These are phyloP conservation scores for Daubentonia madagascariensis DNA, from an alignment of 2,113 vertebrate species.

Conservation along the genomic window DNA sequence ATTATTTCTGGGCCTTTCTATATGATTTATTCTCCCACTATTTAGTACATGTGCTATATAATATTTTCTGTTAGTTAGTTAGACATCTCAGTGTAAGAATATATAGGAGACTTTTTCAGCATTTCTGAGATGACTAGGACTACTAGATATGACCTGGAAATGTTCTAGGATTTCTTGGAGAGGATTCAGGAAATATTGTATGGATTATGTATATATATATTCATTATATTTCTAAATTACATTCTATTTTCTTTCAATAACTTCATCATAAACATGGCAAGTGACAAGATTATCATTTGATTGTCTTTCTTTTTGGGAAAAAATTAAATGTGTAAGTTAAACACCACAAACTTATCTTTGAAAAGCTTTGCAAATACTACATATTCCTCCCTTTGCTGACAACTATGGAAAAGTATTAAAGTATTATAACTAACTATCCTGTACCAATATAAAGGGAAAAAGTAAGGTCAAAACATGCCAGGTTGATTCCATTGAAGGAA, in stretches of 20 bases:
- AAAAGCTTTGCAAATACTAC: not conserved
- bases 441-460: not conserved
- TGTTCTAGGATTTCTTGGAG: not conserved
- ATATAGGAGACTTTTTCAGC: not conserved
- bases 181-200: not conserved
- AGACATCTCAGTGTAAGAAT: not conserved
- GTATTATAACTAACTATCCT: not conserved
- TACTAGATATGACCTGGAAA: not conserved
- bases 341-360: not conserved
- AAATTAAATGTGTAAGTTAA: not conserved
- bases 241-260: not conserved
- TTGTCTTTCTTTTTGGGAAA: not conserved
- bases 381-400: not conserved
- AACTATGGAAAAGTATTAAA: not conserved
- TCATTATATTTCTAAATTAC: slow-evolving; percentile 11
- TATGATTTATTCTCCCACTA: not conserved
- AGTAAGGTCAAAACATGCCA: not conserved
- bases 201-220: not conserved
- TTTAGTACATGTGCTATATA: not conserved
- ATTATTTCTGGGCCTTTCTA: not conserved
- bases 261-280: not conserved
- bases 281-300: not conserved
- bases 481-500: not conserved
- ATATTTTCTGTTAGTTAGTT: not conserved
- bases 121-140: not conserved